Percentiles rank a stretch among this genome's conserved stretches.
These are phyloP conservation scores for Spicauda simplicius DNA, from an alignment of 2,888 invertebrate genomes.

Conservation along the genomic window DNA sequence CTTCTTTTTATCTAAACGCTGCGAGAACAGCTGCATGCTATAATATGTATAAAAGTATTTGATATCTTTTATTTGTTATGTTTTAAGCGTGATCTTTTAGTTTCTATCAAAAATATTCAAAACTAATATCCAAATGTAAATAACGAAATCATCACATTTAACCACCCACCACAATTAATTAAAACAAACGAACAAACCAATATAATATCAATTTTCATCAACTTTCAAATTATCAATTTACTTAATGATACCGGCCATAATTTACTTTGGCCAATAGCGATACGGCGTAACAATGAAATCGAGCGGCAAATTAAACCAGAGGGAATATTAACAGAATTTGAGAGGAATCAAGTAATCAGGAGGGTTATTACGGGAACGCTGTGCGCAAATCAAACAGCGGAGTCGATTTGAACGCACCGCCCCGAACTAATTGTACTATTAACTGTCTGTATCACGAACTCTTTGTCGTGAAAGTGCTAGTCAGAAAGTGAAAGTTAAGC, in stretches of 20 bases:
- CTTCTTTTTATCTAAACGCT: too few species aligned
- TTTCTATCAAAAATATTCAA: too few species aligned
- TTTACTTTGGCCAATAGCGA: constrained; percentile 37
- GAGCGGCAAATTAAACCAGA: constrained; percentile 36
- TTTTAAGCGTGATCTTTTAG: too few species aligned
- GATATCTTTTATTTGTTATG: too few species aligned
- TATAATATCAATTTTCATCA: constrained; percentile 26
- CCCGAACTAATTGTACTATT: neutral
- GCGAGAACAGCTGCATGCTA: too few species aligned
- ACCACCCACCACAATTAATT: neutral
- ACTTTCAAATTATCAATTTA: constrained; percentile 34
- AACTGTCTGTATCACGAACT: too few species aligned
- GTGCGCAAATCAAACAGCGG: constrained; percentile 65
- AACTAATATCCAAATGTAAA: too few species aligned
- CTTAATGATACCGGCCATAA: constrained; percentile 34
- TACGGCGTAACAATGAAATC: constrained; percentile 36
- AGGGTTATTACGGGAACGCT: constrained; percentile 44
- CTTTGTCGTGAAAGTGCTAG: too few species aligned
- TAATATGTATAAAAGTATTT: too few species aligned
- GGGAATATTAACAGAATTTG: constrained; percentile 41
- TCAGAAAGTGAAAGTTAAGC: too few species aligned
- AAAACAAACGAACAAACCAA: constrained; percentile 10
- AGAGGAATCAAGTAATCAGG: constrained; percentile 42
- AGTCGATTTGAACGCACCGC: constrained; percentile 55
- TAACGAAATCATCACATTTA: neutral